Conservation (phyloP, 2,888 invertebrate genomes). For the Oeneis ivallda region DNA sequence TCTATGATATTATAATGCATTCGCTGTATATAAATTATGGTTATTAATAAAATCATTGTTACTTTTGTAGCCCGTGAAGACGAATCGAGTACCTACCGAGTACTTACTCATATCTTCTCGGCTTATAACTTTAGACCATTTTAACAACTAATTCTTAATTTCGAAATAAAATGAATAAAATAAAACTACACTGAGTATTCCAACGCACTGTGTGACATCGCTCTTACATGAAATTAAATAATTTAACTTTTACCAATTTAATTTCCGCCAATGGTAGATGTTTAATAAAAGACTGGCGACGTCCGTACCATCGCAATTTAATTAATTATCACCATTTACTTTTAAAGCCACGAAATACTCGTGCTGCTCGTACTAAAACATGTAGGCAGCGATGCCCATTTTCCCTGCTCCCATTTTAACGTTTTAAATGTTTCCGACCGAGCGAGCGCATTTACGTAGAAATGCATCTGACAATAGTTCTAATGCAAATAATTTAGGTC, state of each 20-base stretch:
- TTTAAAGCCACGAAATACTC: background rate
- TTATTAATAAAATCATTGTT: too few relatives aligned
- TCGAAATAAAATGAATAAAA: too few relatives aligned
- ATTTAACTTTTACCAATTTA: background rate
- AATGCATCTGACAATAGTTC: background rate
- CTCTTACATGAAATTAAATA: background rate
- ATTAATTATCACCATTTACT: background rate
- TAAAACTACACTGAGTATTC: too few relatives aligned
- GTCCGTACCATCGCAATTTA: background rate
- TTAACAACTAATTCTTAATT: too few relatives aligned
- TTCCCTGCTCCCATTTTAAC: background rate
- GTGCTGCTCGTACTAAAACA: background rate
- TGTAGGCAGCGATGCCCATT: background rate
- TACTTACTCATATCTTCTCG: too few relatives aligned
- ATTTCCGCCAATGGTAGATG: background rate
- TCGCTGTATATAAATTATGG: too few relatives aligned
- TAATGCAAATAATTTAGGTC: slow-evolving; percentile 3
- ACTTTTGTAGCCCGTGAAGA: too few relatives aligned
- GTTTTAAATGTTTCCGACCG: slow-evolving; percentile 2
- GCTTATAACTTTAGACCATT: too few relatives aligned
- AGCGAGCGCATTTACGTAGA: slow-evolving; percentile 4
- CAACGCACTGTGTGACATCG: too few relatives aligned
- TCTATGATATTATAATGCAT: too few relatives aligned
- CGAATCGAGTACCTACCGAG: too few relatives aligned
- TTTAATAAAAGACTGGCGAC: background rate